Conservation (phyloP, 2,797 vertebrate species). For the Pyrocephalus nanus region DNA sequence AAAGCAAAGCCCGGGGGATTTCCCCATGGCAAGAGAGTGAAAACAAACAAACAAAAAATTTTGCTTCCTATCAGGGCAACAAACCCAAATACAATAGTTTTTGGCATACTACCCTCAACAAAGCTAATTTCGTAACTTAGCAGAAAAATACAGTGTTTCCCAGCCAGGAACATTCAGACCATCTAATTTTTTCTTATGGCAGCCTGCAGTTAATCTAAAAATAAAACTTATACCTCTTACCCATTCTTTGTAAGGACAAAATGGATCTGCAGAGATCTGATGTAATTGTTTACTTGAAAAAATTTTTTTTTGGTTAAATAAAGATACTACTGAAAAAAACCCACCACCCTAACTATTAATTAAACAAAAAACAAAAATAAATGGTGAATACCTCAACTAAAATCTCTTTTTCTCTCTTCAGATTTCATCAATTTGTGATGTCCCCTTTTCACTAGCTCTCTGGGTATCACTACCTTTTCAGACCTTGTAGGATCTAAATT, state of each 20-base stretch:
- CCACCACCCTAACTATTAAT: not conserved
- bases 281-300: not conserved
- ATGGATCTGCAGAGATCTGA: not conserved
- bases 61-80: constrained; percentile 27
- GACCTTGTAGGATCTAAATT: not conserved
- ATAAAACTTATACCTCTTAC: not conserved
- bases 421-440: not conserved
- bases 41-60: constrained; percentile 56
- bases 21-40: not conserved
- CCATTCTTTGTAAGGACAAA: not conserved
- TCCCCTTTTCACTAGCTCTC: not conserved
- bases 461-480: not conserved
- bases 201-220: constrained; percentile 34
- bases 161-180: constrained; percentile 20
- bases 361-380: not conserved
- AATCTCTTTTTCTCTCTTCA: not conserved
- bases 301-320: not conserved
- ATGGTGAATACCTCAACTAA: not conserved
- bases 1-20: constrained; percentile 29
- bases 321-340: not conserved
- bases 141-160: constrained; percentile 42
- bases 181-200: not conserved
- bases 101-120: not conserved
- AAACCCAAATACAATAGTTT: constrained; percentile 20
- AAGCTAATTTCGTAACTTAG: constrained; percentile 4